A percentile compares a stretch with the other conserved stretches of the same genome.
phyloP scores from a whole-genome alignment of 1,140 invertebrate species.

The Procambarus clarkii region DNA sequence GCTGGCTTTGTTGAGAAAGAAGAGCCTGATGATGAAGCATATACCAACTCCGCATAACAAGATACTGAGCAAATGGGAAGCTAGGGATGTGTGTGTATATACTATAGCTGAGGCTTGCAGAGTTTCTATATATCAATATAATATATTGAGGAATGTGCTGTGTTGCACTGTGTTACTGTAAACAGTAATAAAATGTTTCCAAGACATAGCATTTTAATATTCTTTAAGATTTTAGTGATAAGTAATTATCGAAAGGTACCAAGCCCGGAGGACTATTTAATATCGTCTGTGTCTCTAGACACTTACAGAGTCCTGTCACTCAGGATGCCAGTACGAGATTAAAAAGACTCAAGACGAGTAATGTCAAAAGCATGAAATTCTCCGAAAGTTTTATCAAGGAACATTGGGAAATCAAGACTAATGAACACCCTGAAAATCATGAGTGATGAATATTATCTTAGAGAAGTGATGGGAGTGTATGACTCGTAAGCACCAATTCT shows the following conservation, averaged over 20 bases:
- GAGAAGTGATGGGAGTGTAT: too few relatives aligned
- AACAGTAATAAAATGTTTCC: constrained; percentile 57
- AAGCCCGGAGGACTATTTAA: too few relatives aligned
- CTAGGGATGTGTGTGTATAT: background rate
- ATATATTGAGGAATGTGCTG: constrained; percentile 61
- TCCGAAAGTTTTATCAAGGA: too few relatives aligned
- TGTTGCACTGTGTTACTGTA: constrained; percentile 59
- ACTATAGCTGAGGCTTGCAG: constrained; percentile 50
- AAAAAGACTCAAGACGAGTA: too few relatives aligned
- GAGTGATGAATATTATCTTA: too few relatives aligned
- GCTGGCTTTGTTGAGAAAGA: background rate
- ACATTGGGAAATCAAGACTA: too few relatives aligned
- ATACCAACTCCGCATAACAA: background rate
- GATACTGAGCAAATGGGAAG: background rate
- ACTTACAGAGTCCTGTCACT: too few relatives aligned
- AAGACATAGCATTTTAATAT: background rate
- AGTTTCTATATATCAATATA: constrained; percentile 60
- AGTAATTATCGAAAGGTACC: background rate
- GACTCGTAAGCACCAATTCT: too few relatives aligned
- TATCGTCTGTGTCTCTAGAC: too few relatives aligned
- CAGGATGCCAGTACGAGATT: too few relatives aligned
- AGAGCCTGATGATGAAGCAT: background rate
- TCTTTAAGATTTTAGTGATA: background rate
- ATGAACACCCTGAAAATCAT: too few relatives aligned
- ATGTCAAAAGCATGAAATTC: too few relatives aligned